Conservation (phyloP, 2,888 invertebrate genomes). For the Sinhomidia bicolor region DNA sequence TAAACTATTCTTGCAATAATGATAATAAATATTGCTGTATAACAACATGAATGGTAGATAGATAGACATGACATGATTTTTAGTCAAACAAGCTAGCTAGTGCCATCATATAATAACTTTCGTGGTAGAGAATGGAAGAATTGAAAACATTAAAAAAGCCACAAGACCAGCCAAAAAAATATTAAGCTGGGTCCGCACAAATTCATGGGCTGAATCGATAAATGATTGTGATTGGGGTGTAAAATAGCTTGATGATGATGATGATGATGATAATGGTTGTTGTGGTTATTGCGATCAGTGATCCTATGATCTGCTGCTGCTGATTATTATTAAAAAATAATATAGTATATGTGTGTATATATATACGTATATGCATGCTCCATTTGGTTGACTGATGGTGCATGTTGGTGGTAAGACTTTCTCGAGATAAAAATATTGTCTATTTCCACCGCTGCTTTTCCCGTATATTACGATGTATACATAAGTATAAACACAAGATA, state of each 20-base stretch:
- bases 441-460: background rate
- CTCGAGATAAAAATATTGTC: background rate
- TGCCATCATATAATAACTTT: background rate
- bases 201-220: slow-evolving; percentile 23
- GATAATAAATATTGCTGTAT: no score
- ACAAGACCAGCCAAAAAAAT: background rate
- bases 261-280: slow-evolving; percentile 21
- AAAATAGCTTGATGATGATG: slow-evolving; percentile 15
- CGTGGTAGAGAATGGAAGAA: slow-evolving; percentile 22
- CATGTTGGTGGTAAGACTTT: slow-evolving; percentile 5
- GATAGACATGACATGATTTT: background rate
- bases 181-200: slow-evolving; percentile 4
- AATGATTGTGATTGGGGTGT: slow-evolving; percentile 19
- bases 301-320: slow-evolving; percentile 24
- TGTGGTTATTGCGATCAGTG: slow-evolving; percentile 35
- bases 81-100: slow-evolving; percentile 7
- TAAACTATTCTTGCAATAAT: background rate
- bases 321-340: slow-evolving; percentile 26
- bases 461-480: background rate
- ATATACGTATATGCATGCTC: no score
- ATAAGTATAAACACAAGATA: background rate
- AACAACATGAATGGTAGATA: background rate
- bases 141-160: background rate
- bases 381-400: slow-evolving; percentile 10
- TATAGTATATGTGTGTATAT: slow-evolving; percentile 6